Conservation (phyloP, 2,113 vertebrate species). For the Corythoichthys haematopterus region DNA sequence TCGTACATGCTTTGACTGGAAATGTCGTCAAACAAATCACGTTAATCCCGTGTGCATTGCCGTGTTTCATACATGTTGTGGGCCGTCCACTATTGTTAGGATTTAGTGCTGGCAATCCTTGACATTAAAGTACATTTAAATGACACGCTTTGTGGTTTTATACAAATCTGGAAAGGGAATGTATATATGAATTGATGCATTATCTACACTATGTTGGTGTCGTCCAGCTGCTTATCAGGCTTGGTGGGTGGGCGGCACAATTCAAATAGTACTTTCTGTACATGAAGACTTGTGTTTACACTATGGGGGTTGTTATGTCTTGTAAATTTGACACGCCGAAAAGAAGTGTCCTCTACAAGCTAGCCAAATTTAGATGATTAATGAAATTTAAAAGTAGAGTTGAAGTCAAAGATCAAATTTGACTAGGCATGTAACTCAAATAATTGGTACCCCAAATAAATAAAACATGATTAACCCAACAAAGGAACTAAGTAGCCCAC, state of each 20-base stretch:
- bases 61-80: not conserved
- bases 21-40: conserved; percentile 4
- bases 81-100: not conserved
- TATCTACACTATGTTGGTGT: conserved; percentile 3
- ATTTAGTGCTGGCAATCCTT: not conserved
- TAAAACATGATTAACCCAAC: too few species aligned
- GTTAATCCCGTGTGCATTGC: not conserved
- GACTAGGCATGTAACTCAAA: too few species aligned
- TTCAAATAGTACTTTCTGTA: not conserved
- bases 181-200: conserved; percentile 1
- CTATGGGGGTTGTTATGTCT: not conserved
- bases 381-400: too few species aligned
- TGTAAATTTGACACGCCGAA: not conserved
- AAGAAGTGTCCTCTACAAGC: not conserved
- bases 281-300: not conserved
- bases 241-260: not conserved
- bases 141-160: not conserved
- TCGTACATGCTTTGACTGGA: not conserved
- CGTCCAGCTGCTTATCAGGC: conserved; percentile 4
- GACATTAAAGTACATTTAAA: conserved; percentile 1
- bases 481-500: too few species aligned
- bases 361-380: not conserved
- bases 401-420: too few species aligned
- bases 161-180: not conserved
- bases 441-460: too few species aligned